phyloP scores from a whole-genome alignment of 2,888 invertebrate species.

The Coelinius sp. region DNA sequence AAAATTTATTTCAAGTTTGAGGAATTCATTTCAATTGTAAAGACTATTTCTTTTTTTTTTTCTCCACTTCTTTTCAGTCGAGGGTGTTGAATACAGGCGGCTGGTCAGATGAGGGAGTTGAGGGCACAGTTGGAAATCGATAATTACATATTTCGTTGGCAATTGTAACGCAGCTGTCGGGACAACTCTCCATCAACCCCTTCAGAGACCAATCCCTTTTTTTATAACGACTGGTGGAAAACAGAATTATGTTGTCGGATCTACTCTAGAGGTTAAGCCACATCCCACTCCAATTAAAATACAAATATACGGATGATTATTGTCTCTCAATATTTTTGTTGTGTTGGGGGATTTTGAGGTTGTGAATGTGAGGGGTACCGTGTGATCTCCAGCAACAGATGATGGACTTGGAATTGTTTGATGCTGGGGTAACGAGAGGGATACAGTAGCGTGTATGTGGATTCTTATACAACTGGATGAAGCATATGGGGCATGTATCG shows the following conservation, averaged over 20 bases:
- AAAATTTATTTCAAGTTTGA: not conserved
- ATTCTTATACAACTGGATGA: constrained; percentile 11
- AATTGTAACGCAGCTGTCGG: constrained; percentile 50
- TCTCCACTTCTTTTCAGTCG: not conserved
- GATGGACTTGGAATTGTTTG: constrained; percentile 10
- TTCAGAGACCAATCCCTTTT: constrained; percentile 24
- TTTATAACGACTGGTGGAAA: constrained; percentile 23
- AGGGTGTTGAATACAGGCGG: constrained; percentile 3
- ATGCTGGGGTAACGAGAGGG: not conserved
- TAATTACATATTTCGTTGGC: constrained; percentile 53
- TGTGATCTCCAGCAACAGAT: constrained; percentile 24
- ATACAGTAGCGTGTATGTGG: constrained; percentile 17
- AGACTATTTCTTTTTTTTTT: not conserved
- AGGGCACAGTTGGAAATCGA: constrained; percentile 41
- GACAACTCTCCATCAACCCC: constrained; percentile 39
- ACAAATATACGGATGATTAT: constrained; percentile 16
- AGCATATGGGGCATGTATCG: constrained; percentile 67
- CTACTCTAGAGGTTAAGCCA: constrained; percentile 27
- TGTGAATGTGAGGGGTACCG: not conserved
- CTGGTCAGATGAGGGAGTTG: constrained; percentile 6
- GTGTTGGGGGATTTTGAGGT: not conserved
- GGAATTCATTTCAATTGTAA: not conserved
- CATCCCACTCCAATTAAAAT: constrained; percentile 27
- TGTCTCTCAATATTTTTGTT: constrained; percentile 1
- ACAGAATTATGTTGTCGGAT: constrained; percentile 28